A percentile compares a stretch with the other conserved stretches of the same genome.
These are phyloP conservation scores for Drosophila quadrilineata DNA, from an alignment of 1,140 invertebrate species.

Conservation along the genomic window DNA sequence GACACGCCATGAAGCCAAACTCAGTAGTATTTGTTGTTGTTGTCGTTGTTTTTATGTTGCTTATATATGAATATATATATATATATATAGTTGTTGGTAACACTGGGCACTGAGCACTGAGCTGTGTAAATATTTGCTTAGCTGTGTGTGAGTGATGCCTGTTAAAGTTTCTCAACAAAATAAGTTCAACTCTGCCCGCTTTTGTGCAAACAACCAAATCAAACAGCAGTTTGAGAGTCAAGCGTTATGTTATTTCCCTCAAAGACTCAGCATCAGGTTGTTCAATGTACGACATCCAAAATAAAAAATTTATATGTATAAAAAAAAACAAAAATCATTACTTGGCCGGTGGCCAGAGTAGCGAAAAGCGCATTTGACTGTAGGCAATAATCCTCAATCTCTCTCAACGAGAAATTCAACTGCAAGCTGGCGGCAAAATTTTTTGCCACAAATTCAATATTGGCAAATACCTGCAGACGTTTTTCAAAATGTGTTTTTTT, in stretches of 20 bases:
- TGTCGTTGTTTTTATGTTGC: neutral
- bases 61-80: too few species aligned
- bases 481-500: slow-evolving; percentile 23
- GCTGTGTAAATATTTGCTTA: slow-evolving; percentile 69
- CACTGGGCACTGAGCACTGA: slow-evolving; percentile 33
- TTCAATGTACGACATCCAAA: neutral
- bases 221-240: slow-evolving; percentile 62
- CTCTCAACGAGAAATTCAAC: slow-evolving; percentile 10
- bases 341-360: slow-evolving; percentile 50
- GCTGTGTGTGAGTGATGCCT: slow-evolving; percentile 54
- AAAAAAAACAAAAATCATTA: slow-evolving; percentile 4
- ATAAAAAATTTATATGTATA: neutral
- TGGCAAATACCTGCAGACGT: slow-evolving; percentile 39
- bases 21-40: neutral
- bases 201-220: slow-evolving; percentile 64
- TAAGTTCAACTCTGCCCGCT: slow-evolving; percentile 61
- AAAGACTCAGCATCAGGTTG: slow-evolving; percentile 29
- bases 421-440: slow-evolving; percentile 41
- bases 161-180: slow-evolving; percentile 39
- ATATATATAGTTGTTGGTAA: neutral
- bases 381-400: slow-evolving; percentile 38
- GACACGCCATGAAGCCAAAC: slow-evolving; percentile 9
- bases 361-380: slow-evolving; percentile 54
- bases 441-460: slow-evolving; percentile 66
- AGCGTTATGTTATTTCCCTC: slow-evolving; percentile 44